A percentile compares a stretch with the other conserved stretches of the same genome.
Evolutionary conservation across 2,888 invertebrate species (phyloP).

Genomic region (Drosophila prolongata): DNA sequence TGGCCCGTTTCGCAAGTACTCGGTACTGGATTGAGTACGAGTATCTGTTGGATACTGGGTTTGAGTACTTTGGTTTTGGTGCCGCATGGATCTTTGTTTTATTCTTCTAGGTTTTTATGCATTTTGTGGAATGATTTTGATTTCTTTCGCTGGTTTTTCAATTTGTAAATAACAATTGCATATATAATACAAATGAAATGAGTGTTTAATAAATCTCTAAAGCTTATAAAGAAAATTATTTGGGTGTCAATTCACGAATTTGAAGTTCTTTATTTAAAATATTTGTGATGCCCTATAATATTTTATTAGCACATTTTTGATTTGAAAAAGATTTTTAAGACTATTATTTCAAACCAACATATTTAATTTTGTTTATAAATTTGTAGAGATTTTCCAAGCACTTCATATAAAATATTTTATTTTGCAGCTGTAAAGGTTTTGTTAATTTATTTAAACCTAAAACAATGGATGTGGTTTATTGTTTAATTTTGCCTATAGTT

Average conservation of each 20-base stretch:
- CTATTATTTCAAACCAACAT: no score
- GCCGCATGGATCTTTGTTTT: conserved; percentile 28
- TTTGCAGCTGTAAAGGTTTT: conserved; percentile 31
- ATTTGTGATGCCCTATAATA: no score
- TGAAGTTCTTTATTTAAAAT: background rate
- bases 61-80: conserved; percentile 33
- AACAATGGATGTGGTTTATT: conserved; percentile 45
- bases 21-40: conserved; percentile 7
- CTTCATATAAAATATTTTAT: background rate
- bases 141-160: conserved; percentile 13
- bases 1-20: conserved; percentile 11
- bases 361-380: background rate
- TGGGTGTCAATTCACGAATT: background rate
- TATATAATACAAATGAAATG: background rate
- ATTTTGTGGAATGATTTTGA: conserved; percentile 36
- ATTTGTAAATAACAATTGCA: conserved; percentile 36
- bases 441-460: conserved; percentile 14
- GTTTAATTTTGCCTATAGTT: conserved; percentile 27
- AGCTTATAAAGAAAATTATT: background rate
- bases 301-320: no score
- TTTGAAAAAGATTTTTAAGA: no score
- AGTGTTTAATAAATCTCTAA: background rate
- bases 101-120: conserved; percentile 22
- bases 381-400: conserved; percentile 1
- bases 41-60: conserved; percentile 5